Percentiles rank a stretch among this genome's conserved stretches.
Conservation (phyloP, 2,888 invertebrate species). For the Halictus ligatus region DNA sequence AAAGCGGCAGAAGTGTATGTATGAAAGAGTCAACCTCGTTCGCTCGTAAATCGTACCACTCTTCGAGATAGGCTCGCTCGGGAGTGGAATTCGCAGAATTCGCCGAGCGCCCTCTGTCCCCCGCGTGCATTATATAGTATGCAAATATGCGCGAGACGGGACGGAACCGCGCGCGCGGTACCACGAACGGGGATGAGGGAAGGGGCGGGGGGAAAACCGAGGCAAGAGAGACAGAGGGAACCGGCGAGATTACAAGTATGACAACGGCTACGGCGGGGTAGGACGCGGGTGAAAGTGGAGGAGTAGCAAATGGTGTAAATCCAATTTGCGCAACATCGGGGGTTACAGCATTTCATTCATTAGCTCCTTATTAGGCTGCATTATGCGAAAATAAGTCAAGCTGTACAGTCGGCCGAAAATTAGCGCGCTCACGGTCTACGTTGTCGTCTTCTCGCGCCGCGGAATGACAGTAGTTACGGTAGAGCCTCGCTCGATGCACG, state of each 20-base stretch:
- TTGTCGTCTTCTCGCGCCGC: neutral
- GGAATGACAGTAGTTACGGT: neutral
- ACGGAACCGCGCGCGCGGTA: neutral
- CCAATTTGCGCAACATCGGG: constrained; percentile 76
- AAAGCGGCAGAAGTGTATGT: neutral
- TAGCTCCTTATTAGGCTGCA: constrained; percentile 79
- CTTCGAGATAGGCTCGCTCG: constrained; percentile 62
- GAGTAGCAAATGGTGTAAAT: constrained; percentile 77
- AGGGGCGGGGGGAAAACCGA: neutral
- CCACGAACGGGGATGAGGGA: neutral
- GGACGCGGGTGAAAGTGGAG: constrained; percentile 64
- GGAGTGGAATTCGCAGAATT: constrained; percentile 65
- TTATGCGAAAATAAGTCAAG: constrained; percentile 80
- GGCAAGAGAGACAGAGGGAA: constrained; percentile 4
- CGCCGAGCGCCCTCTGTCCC: constrained; percentile 31
- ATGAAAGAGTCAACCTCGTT: constrained; percentile 51
- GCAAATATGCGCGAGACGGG: constrained; percentile 69
- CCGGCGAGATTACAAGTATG: constrained; percentile 64
- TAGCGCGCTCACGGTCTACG: constrained; percentile 47
- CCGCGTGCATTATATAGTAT: constrained; percentile 71
- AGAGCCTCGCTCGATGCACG: neutral
- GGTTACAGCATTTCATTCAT: constrained; percentile 77
- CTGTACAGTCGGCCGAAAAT: constrained; percentile 73
- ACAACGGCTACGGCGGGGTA: constrained; percentile 48
- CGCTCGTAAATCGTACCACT: constrained; percentile 58